These are phyloP conservation scores for Listrodromus nycthemerus DNA, from an alignment of 2,888 invertebrate genomes.

Conservation along the genomic window DNA sequence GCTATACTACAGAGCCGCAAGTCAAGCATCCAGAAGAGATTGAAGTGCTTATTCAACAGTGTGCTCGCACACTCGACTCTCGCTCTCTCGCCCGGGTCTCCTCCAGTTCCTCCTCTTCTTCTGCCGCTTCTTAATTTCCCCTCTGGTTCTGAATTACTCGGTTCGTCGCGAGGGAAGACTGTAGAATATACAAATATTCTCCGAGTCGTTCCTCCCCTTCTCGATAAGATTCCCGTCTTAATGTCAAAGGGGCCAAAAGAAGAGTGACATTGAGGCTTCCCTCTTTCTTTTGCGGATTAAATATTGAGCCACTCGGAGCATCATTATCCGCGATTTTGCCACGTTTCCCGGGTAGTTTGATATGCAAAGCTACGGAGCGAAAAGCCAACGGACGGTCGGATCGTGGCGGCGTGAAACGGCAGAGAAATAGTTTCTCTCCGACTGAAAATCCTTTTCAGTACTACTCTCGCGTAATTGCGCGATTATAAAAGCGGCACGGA, in stretches of 20 bases:
- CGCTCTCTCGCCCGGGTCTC: constrained; percentile 62
- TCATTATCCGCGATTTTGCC: constrained; percentile 48
- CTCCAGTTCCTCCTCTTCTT: constrained; percentile 29
- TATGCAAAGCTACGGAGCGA: background rate
- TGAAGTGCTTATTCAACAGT: constrained; percentile 78
- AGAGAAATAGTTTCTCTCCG: constrained; percentile 1
- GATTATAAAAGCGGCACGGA: constrained; percentile 37
- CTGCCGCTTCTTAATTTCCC: constrained; percentile 28
- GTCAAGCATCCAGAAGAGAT: constrained; percentile 78
- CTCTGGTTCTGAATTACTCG: constrained; percentile 33
- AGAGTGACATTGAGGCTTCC: constrained; percentile 16
- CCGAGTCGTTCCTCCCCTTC: constrained; percentile 18
- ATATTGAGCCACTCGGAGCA: constrained; percentile 17
- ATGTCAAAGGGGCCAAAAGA: constrained; percentile 26
- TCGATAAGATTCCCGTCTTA: constrained; percentile 22
- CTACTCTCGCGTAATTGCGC: constrained; percentile 39
- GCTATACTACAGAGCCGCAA: constrained; percentile 48
- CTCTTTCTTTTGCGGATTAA: constrained; percentile 42
- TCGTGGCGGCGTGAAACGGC: constrained; percentile 3
- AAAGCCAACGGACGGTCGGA: constrained; percentile 4
- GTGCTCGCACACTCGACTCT: constrained; percentile 71
- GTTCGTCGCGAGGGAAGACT: constrained; percentile 43
- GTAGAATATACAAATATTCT: constrained; percentile 56
- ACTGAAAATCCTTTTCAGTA: constrained; percentile 20
- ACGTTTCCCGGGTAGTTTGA: constrained; percentile 17